phyloP scores from a whole-genome alignment of 2,797 vertebrate species.

The Pseudochaenichthys georgianus region DNA sequence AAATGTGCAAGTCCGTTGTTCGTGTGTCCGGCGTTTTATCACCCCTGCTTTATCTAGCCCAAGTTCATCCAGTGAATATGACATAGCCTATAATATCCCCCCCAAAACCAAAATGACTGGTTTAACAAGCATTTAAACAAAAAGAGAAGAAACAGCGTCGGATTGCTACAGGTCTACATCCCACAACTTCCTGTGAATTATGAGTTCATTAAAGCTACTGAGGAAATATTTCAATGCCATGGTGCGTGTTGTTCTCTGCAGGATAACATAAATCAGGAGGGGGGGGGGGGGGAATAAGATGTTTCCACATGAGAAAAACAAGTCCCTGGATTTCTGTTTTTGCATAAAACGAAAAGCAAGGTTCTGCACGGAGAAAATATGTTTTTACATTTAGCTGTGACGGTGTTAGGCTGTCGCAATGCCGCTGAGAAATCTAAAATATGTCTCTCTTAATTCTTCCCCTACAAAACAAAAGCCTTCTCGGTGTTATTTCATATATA shows the following conservation, averaged over 20 bases:
- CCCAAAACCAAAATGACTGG: conserved; percentile 28
- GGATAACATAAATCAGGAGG: conserved; percentile 66
- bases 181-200: conserved; percentile 91
- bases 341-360: conserved; percentile 87
- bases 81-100: conserved; percentile 59
- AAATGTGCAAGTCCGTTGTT: conserved; percentile 96
- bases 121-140: conserved; percentile 60
- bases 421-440: conserved; percentile 63
- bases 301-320: conserved; percentile 85
- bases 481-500: conserved; percentile 87
- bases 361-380: conserved; percentile 87
- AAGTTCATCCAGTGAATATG: conserved; percentile 93
- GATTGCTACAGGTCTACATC: conserved; percentile 87
- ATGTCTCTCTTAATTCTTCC: conserved; percentile 32
- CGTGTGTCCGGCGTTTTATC: conserved; percentile 92
- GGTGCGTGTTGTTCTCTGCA: conserved; percentile 78
- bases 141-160: conserved; percentile 66
- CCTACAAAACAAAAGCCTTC: conserved; percentile 77
- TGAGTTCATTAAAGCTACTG: conserved; percentile 94
- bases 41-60: conserved; percentile 94
- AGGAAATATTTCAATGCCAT: conserved; percentile 87
- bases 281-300: conserved; percentile 50
- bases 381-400: conserved; percentile 93
- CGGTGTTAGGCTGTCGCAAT: conserved; percentile 84
- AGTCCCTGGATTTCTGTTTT: conserved; percentile 90